phyloP scores from a whole-genome alignment of 2,797 vertebrate genomes.

The Centropyge bicolor region DNA sequence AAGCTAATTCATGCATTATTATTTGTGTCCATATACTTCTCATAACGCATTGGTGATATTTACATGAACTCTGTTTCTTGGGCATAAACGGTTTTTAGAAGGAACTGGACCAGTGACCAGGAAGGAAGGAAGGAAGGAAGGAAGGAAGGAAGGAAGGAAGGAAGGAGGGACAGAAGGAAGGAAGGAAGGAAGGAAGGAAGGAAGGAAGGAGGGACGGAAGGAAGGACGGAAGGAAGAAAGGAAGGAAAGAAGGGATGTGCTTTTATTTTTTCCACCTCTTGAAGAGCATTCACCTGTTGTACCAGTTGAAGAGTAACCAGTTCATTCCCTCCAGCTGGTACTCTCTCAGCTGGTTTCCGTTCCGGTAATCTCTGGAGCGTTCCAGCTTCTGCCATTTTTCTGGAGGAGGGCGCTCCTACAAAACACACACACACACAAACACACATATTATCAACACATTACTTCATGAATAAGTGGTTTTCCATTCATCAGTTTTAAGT shows the following conservation, averaged over 20 bases:
- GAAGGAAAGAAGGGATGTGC: no score
- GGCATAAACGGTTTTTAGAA: not conserved
- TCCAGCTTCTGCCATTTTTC: constrained; percentile 97
- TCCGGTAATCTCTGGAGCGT: constrained; percentile 91
- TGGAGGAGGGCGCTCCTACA: constrained; percentile 92
- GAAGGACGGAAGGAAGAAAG: no score
- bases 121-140: no score
- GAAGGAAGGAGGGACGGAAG: no score
- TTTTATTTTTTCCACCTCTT: not conserved
- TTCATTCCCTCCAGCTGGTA: constrained; percentile 99
- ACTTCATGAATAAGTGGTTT: no score
- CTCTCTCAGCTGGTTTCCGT: constrained; percentile 94
- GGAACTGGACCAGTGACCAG: no score
- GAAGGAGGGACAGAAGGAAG: no score
- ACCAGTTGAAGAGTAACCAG: constrained; percentile 99
- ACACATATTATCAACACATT: no score
- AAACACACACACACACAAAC: constrained; percentile 10
- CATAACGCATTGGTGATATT: not conserved
- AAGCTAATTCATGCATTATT: not conserved
- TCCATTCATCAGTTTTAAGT: not conserved
- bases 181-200: no score
- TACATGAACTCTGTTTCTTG: not conserved
- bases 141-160: no score
- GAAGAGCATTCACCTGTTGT: constrained; percentile 90
- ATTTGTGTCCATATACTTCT: not conserved